Evolutionary conservation across 2,113 vertebrate species (phyloP).

Genomic region (Diadophis punctatus): DNA sequence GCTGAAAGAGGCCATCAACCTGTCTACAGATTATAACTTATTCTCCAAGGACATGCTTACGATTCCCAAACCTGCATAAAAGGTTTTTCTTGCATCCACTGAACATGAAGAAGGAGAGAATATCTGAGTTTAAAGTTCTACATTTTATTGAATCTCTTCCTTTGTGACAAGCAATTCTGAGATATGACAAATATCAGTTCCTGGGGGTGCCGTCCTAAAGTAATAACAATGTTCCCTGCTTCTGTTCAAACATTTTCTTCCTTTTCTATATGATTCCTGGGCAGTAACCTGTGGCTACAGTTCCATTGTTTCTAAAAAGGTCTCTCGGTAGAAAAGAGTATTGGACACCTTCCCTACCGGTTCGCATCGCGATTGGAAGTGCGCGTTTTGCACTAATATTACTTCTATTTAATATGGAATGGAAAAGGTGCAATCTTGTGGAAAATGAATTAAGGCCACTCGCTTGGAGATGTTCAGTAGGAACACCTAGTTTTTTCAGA

Average conservation of each 20-base stretch:
- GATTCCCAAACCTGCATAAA: background rate
- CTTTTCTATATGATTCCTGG: background rate
- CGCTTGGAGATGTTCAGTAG: background rate
- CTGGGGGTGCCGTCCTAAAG: background rate
- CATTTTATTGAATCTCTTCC: background rate
- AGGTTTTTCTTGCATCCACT: background rate
- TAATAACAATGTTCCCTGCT: background rate
- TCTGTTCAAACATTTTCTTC: background rate
- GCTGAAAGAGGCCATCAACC: background rate
- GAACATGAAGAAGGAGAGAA: background rate
- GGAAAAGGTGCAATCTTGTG: constrained; percentile 32
- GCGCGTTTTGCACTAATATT: background rate
- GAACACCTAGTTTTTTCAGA: background rate
- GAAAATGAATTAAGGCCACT: constrained; percentile 43
- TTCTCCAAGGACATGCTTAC: background rate
- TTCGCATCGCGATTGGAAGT: too few relatives aligned
- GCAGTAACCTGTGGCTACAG: background rate
- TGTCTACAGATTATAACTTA: background rate
- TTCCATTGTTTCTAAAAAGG: constrained; percentile 11
- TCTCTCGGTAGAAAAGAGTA: background rate
- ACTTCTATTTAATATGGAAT: constrained; percentile 29
- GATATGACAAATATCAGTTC: background rate
- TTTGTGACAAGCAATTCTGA: background rate
- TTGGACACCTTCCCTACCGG: background rate
- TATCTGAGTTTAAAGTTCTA: background rate